These are phyloP conservation scores for Synergus gifuensis DNA, from an alignment of 2,888 invertebrate genomes.

Conservation along the genomic window DNA sequence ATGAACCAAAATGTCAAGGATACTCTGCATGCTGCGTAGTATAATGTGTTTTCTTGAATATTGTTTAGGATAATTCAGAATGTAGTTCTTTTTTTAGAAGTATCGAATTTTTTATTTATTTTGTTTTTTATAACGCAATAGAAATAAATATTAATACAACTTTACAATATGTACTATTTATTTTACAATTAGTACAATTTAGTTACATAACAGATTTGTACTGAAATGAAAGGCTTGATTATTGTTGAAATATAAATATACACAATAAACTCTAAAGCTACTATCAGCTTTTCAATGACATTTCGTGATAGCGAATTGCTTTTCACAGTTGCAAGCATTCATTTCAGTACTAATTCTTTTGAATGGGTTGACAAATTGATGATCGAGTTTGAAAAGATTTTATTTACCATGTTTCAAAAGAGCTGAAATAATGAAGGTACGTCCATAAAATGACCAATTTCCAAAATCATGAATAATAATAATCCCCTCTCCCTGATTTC, in stretches of 20 bases:
- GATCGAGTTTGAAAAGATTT: not conserved
- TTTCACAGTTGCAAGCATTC: not conserved
- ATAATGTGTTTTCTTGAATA: not conserved
- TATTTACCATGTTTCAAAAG: not conserved
- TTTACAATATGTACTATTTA: too few relatives aligned
- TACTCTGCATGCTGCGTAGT: not conserved
- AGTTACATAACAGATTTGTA: not conserved
- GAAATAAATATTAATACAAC: too few relatives aligned
- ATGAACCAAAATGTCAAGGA: conserved; percentile 21
- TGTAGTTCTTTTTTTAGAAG: not conserved
- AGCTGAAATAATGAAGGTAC: not conserved
- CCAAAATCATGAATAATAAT: not conserved
- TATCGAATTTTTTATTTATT: too few relatives aligned
- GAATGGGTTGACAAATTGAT: not conserved
- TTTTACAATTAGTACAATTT: too few relatives aligned
- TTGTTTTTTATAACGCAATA: too few relatives aligned
- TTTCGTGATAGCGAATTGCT: not conserved
- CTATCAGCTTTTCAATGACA: not conserved
- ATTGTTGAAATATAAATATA: not conserved
- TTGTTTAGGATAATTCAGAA: not conserved
- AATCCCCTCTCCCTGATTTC: too few relatives aligned
- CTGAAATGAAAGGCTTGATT: not conserved
- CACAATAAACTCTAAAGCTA: not conserved
- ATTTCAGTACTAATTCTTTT: not conserved
- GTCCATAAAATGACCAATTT: not conserved